A percentile compares a stretch with the other conserved stretches of the same genome.
Evolutionary conservation across 2,797 vertebrate species (phyloP).

Genomic region (Macropodus opercularis): DNA sequence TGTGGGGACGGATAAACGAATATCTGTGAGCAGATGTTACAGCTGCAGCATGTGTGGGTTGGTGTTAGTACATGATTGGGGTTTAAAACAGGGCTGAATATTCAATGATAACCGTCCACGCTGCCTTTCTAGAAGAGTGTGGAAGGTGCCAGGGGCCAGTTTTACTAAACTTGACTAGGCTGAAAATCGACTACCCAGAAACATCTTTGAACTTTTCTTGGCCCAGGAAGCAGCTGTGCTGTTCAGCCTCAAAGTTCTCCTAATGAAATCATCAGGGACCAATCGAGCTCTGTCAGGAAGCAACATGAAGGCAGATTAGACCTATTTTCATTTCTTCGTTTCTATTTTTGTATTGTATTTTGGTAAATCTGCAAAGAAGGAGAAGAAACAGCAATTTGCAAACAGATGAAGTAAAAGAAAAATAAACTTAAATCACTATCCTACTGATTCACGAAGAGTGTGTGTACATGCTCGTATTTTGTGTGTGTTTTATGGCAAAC

Average conservation of each 20-base stretch:
- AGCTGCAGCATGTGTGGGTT: slow-evolving; percentile 9
- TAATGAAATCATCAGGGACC: slow-evolving; percentile 47
- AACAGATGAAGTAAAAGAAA: slow-evolving; percentile 3
- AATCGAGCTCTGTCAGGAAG: slow-evolving; percentile 8
- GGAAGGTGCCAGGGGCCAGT: slow-evolving; percentile 31
- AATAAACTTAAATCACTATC: background rate
- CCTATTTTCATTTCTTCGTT: background rate
- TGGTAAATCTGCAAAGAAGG: background rate
- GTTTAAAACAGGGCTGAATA: slow-evolving; percentile 53
- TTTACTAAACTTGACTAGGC: slow-evolving; percentile 43
- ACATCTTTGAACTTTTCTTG: slow-evolving; percentile 14
- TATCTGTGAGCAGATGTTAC: slow-evolving; percentile 32
- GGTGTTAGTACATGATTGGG: slow-evolving; percentile 40
- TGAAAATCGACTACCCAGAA: slow-evolving; percentile 44
- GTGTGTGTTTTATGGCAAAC: slow-evolving; percentile 7
- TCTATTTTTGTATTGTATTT: too few relatives aligned
- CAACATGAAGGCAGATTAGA: slow-evolving; percentile 13
- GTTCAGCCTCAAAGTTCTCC: slow-evolving; percentile 22
- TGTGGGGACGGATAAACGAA: slow-evolving; percentile 39
- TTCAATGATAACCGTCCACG: slow-evolving; percentile 52
- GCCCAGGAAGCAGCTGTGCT: slow-evolving; percentile 7
- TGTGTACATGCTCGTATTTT: background rate
- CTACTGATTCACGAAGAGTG: background rate
- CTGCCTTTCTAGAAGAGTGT: slow-evolving; percentile 26
- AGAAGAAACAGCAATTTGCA: slow-evolving; percentile 6